Evolutionary conservation across 2,888 invertebrate species (phyloP), one percentile per base, ranked within the genome.

Genomic region (Quadriops clusia): DNA sequence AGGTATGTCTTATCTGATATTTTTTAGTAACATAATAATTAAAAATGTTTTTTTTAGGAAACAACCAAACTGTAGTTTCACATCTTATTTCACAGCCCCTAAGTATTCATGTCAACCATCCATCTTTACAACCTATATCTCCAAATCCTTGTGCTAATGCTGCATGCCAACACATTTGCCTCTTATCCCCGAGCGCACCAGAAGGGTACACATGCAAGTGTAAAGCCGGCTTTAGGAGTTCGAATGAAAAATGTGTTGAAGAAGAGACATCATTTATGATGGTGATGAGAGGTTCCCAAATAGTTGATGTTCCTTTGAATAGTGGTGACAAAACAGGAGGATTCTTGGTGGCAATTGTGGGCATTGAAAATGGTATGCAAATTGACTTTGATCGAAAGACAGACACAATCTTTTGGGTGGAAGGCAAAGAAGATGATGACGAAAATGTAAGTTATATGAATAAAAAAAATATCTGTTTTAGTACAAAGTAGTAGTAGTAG

Each of bases 91-190:
- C 89, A 3, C 91, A 94, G 60, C 95, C 95, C 0, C 67, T 95
- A 3, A 93, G 93, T 5, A 87, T 98, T 38, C 90, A 90, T 50
- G 91, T 94, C 0, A 87, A 91, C 46, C 97, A 97, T 60, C 87
- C 91, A 1, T 85, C 90, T 0, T 64, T 95, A 27, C 98, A 98
- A 58, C 94, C 94, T 0, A 62, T 70, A 36, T 67, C 74, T 9
- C 60, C 70, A 0, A 79, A 80, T 40, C 91, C 94, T 0, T 97
- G 97, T 58, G 64, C 58, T 8, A 67, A 67, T 20, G 65, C 73
- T 0, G 66, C 69, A 0, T 98, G 97, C 51, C 80, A 82, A 45
- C 95, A 98, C 52, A 65, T 97, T 3, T 98, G 97, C 55, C 64
- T 98, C 13, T 65, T 97, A 1, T 90, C 91, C 28, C 90, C 90